These are phyloP conservation scores for Sinocyclocheilus rhinocerous DNA, from an alignment of 2,113 vertebrate genomes.

Conservation along the genomic window DNA sequence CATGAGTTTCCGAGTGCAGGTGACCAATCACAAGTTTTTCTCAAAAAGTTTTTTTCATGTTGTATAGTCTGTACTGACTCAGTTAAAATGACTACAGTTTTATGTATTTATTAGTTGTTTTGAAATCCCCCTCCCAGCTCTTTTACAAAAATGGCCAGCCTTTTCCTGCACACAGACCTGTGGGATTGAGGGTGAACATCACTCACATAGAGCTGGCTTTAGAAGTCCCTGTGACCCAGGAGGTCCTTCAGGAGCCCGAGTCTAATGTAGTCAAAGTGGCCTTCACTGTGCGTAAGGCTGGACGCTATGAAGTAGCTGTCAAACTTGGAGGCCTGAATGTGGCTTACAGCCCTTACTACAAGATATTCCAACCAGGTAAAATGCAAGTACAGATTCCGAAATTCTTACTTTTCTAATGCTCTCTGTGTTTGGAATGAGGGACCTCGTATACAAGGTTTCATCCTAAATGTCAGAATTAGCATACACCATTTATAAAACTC, in stretches of 20 bases:
- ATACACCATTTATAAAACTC: background rate
- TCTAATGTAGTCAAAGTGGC: conserved; percentile 94
- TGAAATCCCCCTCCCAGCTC: conserved; percentile 74
- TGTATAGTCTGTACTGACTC: background rate
- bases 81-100: background rate
- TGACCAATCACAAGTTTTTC: conserved; percentile 48
- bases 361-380: conserved; percentile 96
- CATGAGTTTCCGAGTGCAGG: conserved; percentile 98
- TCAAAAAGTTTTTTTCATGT: background rate
- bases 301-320: conserved; percentile 92
- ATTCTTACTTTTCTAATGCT: background rate
- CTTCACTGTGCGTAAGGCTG: conserved; percentile 96
- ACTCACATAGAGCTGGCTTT: conserved; percentile 92
- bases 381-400: background rate
- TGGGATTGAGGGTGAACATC: conserved; percentile 93
- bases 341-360: conserved; percentile 97
- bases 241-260: conserved; percentile 90
- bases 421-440: background rate
- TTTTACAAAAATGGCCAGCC: conserved; percentile 98
- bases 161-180: conserved; percentile 89
- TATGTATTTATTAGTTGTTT: background rate
- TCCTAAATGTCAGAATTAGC: background rate
- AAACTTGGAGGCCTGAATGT: conserved; percentile 94
- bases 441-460: background rate
- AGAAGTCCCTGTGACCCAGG: conserved; percentile 95